phyloP scores from a whole-genome alignment of 92 coral and sea anemone species.

The Epizoanthus stellaris region DNA sequence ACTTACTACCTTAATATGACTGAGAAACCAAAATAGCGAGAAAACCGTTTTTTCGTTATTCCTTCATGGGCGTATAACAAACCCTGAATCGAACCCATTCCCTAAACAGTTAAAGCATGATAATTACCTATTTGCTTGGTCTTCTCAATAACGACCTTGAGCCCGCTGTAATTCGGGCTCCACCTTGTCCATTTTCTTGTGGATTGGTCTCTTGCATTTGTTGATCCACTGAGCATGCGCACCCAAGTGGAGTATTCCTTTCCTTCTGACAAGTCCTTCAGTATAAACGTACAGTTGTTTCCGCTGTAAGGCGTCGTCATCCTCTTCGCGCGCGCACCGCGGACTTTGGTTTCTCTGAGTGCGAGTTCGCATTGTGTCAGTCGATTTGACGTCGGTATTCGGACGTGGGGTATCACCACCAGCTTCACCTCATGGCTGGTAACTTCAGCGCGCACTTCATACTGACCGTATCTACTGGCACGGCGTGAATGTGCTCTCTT shows the following conservation, averaged over 20 bases:
- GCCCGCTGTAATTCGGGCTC: constrained; percentile 3
- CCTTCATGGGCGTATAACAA: too few species aligned
- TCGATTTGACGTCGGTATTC: neutral
- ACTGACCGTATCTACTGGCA: neutral
- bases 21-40: too few species aligned
- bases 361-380: neutral
- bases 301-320: neutral
- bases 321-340: neutral
- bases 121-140: constrained; percentile 1
- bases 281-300: neutral
- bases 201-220: neutral
- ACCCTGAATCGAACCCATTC: too few species aligned
- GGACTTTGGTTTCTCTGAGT: neutral
- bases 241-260: constrained; percentile 18
- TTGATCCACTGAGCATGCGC: neutral
- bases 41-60: too few species aligned
- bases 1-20: too few species aligned
- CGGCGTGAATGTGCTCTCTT: neutral
- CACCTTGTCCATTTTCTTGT: constrained; percentile 9
- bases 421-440: neutral
- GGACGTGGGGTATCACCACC: neutral
- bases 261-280: neutral
- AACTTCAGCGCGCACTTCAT: constrained; percentile 2
- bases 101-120: too few species aligned
- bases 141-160: neutral